Evolutionary conservation across 2,888 invertebrate species (phyloP).

Genomic region (Micoletzkya japonica): DNA sequence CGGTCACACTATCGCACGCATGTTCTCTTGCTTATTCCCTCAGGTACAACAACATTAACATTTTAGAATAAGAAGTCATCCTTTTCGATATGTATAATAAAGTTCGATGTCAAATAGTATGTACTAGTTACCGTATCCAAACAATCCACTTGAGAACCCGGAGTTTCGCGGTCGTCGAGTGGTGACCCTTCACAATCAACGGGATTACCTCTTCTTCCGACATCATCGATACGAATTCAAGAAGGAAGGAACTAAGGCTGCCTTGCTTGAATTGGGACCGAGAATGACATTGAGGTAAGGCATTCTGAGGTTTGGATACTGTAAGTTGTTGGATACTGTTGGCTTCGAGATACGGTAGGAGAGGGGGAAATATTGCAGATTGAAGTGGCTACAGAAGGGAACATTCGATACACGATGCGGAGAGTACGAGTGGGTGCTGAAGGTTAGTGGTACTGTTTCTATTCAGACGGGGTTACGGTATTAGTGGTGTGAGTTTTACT

Average conservation of each 20-base stretch:
- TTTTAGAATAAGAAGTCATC: not conserved
- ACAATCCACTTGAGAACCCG: slow-evolving; percentile 79
- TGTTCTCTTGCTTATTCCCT: slow-evolving; percentile 87
- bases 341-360: not conserved
- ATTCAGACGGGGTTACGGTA: not conserved
- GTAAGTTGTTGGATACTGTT: not conserved
- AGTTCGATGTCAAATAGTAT: not conserved
- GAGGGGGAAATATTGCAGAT: slow-evolving; percentile 64
- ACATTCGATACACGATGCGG: slow-evolving; percentile 95
- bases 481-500: not conserved
- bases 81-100: not conserved
- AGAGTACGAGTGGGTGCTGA: slow-evolving; percentile 89
- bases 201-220: slow-evolving; percentile 97
- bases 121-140: not conserved
- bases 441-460: slow-evolving; percentile 58
- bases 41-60: slow-evolving; percentile 74
- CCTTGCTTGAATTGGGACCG: slow-evolving; percentile 91
- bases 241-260: slow-evolving; percentile 70
- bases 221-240: slow-evolving; percentile 94
- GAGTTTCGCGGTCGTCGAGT: slow-evolving; percentile 89
- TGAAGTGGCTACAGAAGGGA: slow-evolving; percentile 90
- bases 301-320: not conserved
- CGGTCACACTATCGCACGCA: slow-evolving; percentile 85
- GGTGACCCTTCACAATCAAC: slow-evolving; percentile 96
- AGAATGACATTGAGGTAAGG: slow-evolving; percentile 80